Evolutionary conservation across 2,113 vertebrate genomes (phyloP).

Genomic region (Myxocyprinus asiaticus): DNA sequence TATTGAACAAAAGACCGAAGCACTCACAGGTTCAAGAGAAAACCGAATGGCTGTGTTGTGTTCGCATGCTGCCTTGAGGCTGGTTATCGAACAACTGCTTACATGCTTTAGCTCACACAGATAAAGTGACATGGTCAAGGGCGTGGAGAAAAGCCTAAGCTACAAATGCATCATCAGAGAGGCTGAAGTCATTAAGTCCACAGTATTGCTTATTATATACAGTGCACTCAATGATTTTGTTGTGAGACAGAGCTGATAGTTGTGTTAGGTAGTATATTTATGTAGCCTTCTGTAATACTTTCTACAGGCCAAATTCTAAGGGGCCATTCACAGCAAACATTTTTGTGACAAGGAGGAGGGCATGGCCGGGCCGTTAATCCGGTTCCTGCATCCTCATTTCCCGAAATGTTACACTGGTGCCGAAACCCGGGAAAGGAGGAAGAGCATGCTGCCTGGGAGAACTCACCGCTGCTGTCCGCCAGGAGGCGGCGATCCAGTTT

Average conservation of each 20-base stretch:
- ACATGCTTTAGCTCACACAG: conserved; percentile 1
- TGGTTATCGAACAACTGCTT: conserved; percentile 6
- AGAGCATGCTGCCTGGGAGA: no score
- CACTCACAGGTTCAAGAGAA: background rate
- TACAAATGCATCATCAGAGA: background rate
- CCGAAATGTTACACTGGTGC: no score
- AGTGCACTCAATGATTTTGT: conserved; percentile 32
- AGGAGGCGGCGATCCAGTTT: no score
- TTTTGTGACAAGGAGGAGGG: no score
- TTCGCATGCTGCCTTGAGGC: conserved; percentile 37
- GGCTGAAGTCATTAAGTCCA: conserved; percentile 12
- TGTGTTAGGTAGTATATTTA: no score
- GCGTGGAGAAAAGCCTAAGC: background rate
- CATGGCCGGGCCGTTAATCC: no score
- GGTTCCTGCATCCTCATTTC: no score
- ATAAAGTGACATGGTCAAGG: conserved; percentile 25
- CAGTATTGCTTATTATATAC: conserved; percentile 23
- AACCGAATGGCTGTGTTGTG: background rate
- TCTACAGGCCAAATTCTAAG: no score
- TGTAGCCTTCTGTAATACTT: no score
- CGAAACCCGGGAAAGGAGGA: no score
- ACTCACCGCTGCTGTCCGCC: no score
- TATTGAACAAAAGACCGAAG: background rate
- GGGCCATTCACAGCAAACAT: no score
- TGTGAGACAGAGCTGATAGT: background rate